Evolutionary conservation across 2,888 invertebrate species (phyloP), one percentile per base, ranked within the genome.

Genomic region (Monoplex corrugatus): DNA sequence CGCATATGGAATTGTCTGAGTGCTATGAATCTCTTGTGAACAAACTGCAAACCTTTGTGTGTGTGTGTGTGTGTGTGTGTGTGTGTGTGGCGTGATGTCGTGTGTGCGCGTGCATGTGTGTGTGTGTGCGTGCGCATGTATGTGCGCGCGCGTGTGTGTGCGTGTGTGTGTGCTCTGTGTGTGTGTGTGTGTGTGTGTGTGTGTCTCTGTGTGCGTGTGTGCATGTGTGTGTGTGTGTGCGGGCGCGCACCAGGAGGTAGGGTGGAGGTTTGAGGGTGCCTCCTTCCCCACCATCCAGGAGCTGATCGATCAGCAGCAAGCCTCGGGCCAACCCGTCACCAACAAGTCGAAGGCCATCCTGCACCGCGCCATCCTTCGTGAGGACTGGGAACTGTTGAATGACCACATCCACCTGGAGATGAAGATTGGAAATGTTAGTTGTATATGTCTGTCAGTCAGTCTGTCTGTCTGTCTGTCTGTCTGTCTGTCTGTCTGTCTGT

Each of bases 301-400:
- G 96, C 97, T 99, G 94, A 98, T 99, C 92, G 97, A 98, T 92
- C 98, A 98, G 97, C 99, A 99, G 96, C 97, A 98, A 94, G 97
- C 98, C 90, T 98, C 98, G 91, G 98, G 98, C 28, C 97, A 98
- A 91, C 98, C 99, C 0, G 98, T 99, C 0, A 99, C 99, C 0
- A 98, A 98, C 92, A 97, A 98, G 93, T 99, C 99, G 0, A 98
- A 98, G 86, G 98, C 99, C 89, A 97, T 99, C 94, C 97, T 99
- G 87, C 97, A 98, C 90, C 97, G 97, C 89, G 98, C 99, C 6
- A 98, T 99, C 93, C 97, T 98, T 13, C 96, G 98, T 44, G 99
- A 99, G 97, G 97, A 98, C 92, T 99, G 99, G 99, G 99, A 99
- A 95, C 97, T 99, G 0, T 98, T 98, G 96, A 99, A 99, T 95